Base-by-base conservation (phyloP, 2,888 invertebrate genomes). In the Malthinus flaveolus region DNA sequence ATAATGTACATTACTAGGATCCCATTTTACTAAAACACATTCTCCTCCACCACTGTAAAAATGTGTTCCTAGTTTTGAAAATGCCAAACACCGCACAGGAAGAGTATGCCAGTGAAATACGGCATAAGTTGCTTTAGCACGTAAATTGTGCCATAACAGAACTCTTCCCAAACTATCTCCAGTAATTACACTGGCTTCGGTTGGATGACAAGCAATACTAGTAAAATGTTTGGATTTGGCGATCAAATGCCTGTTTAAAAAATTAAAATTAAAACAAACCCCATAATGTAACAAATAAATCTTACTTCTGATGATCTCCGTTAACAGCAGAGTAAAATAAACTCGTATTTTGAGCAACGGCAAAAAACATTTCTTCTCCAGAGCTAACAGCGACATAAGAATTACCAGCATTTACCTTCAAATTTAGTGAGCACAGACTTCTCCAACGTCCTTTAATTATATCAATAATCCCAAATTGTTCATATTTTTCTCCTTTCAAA, bases 11-110 rank as follows among this genome's bases (percentile, higher is more conserved):
- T 82, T 79, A 34, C 81, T 77, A 13, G 86, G 62, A 49, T 82
- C 80, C 93, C 93, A 93, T 73, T 87, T 88, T 0, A 93, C 91
- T 49, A 93, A 75, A 0, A 90, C 90, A 69, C 86, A 83, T 75
- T 93, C 93, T 45, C 83, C 82, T n/a, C 90, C 93, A 7, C 91
- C 90, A 67, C 89, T 89, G 68, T 86, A 87, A 73, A 93, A 83
- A 64, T 85, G 82, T 7, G 84, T 84, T 12, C 91, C 91, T 75
- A 76, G 67, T 1, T 73, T 68, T 8, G 90, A 86, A 71, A 91
- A 92, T 1, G 80, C 78, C 10, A 93, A 72, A 71, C 87, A 85
- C 42, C 82, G 80, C 0, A 91, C 86, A 32, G 87, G 83, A 46
- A 90, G 80, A 3, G 87, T 85, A 77, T 93, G 93, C 93, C 93